Percentiles rank a stretch among this genome's conserved stretches.
phyloP scores from a whole-genome alignment of 1,140 invertebrate species.

The Wasmannia auropunctata region DNA sequence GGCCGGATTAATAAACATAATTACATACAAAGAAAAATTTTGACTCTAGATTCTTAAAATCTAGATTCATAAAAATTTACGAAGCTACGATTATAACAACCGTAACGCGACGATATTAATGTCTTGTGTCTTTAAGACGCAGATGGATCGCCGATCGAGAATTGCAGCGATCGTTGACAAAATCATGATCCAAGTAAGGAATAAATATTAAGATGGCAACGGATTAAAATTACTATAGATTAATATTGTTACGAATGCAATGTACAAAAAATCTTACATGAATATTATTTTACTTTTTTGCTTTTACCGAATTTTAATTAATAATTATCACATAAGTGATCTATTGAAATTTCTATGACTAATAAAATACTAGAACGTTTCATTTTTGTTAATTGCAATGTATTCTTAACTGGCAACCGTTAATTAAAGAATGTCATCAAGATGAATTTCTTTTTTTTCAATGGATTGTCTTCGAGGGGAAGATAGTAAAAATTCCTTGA shows the following conservation, averaged over 20 bases:
- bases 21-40: conserved; percentile 17
- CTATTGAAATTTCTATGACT: neutral
- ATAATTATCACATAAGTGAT: neutral
- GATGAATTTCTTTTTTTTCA: neutral
- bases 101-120: conserved; percentile 22
- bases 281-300: no score
- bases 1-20: conserved; percentile 7
- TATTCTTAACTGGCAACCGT: neutral
- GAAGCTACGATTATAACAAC: neutral
- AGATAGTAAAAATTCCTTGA: conserved; percentile 26
- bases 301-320: conserved; percentile 1
- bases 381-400: neutral
- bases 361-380: neutral
- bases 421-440: neutral
- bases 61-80: conserved; percentile 33
- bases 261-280: neutral
- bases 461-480: neutral
- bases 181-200: conserved; percentile 50
- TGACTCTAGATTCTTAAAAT: conserved; percentile 6
- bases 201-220: no score
- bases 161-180: neutral
- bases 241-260: neutral
- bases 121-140: neutral
- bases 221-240: no score
- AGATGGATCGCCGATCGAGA: neutral